Conservation (phyloP, 2,888 invertebrate species). For the Epicampocera succincta region DNA sequence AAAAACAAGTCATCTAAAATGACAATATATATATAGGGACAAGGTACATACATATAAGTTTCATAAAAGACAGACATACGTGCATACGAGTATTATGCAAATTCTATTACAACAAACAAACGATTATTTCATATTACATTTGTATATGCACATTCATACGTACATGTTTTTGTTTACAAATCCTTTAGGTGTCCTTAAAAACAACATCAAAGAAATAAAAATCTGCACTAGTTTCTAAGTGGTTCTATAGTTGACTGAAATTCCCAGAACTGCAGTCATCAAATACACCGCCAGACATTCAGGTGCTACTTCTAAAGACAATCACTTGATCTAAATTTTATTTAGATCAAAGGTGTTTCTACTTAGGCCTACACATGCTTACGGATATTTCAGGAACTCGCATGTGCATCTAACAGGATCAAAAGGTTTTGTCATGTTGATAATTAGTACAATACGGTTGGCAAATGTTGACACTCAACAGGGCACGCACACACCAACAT, state of each 20-base stretch:
- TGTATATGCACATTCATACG: not conserved
- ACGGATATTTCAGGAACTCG: not conserved
- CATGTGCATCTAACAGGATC: conserved; percentile 38
- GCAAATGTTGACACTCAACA: conserved; percentile 36
- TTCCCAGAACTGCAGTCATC: conserved; percentile 44
- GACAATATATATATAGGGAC: no score
- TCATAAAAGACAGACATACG: no score
- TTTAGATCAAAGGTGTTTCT: conserved; percentile 29
- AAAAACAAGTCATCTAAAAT: no score
- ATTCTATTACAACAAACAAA: conserved; percentile 39
- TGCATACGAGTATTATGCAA: conserved; percentile 38
- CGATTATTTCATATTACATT: not conserved
- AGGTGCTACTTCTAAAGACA: conserved; percentile 63
- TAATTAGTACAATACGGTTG: conserved; percentile 57
- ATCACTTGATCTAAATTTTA: conserved; percentile 63
- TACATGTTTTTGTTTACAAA: conserved; percentile 29
- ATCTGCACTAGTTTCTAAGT: conserved; percentile 38
- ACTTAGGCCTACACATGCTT: not conserved
- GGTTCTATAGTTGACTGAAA: not conserved
- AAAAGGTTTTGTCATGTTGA: conserved; percentile 63
- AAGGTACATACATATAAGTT: no score
- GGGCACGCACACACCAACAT: not conserved
- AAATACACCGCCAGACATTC: conserved; percentile 63
- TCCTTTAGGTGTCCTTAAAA: conserved; percentile 5
- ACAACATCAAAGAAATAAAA: conserved; percentile 16